Conservation (phyloP, 2,888 invertebrate genomes). For the Scotopteryx bipunctaria region DNA sequence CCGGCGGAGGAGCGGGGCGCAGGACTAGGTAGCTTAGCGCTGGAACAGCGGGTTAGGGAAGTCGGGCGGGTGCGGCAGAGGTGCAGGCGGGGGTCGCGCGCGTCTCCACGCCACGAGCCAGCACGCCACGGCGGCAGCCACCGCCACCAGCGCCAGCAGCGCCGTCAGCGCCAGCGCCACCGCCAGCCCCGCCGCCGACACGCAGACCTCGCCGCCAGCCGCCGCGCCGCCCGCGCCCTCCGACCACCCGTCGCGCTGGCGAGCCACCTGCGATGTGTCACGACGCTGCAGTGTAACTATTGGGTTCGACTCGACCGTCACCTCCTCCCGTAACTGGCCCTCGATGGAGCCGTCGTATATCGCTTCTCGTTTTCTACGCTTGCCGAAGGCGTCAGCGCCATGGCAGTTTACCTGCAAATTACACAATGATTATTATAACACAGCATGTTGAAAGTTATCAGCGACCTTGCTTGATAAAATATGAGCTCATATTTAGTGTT, state of each 20-base stretch:
- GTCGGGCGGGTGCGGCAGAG: conserved; percentile 96
- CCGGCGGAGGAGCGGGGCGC: conserved; percentile 79
- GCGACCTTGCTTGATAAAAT: no score
- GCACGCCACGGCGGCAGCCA: conserved; percentile 96
- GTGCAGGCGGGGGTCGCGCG: conserved; percentile 93
- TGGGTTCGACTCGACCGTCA: conserved; percentile 95
- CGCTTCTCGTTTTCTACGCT: conserved; percentile 87
- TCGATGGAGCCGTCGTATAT: conserved; percentile 82
- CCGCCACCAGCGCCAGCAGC: conserved; percentile 94
- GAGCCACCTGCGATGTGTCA: conserved; percentile 89
- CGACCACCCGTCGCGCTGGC: conserved; percentile 89
- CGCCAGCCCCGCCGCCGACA: conserved; percentile 96
- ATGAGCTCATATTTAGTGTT: no score
- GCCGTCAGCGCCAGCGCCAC: conserved; percentile 96
- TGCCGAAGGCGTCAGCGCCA: conserved; percentile 95
- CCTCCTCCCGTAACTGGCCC: conserved; percentile 95
- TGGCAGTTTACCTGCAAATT: conserved; percentile 91
- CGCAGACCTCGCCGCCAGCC: conserved; percentile 90
- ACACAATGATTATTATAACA: background rate
- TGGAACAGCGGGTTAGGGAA: conserved; percentile 96
- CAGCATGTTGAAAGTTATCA: background rate
- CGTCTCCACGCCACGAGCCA: conserved; percentile 97
- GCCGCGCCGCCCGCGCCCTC: conserved; percentile 85
- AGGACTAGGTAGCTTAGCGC: conserved; percentile 74
- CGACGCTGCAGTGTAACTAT: conserved; percentile 94